Conservation (phyloP, 1,140 invertebrate genomes). For the Meloidogyne hapla region DNA sequence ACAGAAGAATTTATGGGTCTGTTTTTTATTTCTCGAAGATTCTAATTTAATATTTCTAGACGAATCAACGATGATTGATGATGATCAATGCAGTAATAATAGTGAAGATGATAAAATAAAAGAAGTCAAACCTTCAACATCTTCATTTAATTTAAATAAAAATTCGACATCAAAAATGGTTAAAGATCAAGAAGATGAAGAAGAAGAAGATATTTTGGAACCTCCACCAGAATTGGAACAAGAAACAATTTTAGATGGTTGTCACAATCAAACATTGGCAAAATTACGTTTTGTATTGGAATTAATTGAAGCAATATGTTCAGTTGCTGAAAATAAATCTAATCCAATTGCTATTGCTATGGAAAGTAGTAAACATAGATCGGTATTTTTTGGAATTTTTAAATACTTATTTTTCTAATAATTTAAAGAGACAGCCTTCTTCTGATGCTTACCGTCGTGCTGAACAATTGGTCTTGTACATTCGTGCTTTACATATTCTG, state of each 20-base stretch:
- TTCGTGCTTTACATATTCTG: conserved; percentile 83
- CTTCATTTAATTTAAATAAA: background rate
- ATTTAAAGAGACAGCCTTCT: conserved; percentile 15
- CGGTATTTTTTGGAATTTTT: conserved; percentile 28
- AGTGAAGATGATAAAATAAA: conserved; percentile 13
- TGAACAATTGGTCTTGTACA: conserved; percentile 86
- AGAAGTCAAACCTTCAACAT: background rate
- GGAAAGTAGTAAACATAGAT: conserved; percentile 48
- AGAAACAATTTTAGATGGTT: conserved; percentile 87
- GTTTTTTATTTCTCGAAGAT: background rate
- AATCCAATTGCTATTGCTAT: conserved; percentile 68
- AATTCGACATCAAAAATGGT: no score
- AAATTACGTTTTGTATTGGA: conserved; percentile 89
- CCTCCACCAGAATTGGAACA: conserved; percentile 77
- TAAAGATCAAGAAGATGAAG: background rate
- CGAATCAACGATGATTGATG: conserved; percentile 45
- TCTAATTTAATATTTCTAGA: conserved; percentile 26
- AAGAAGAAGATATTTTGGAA: conserved; percentile 9
- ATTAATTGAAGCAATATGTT: conserved; percentile 75
- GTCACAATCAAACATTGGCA: conserved; percentile 87
- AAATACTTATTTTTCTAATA: background rate
- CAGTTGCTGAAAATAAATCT: conserved; percentile 75
- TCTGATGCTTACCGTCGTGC: conserved; percentile 70
- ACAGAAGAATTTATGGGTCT: conserved; percentile 35
- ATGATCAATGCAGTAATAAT: background rate